Conservation (phyloP, 2,113 vertebrate species). For the Harpagus bidentatus region DNA sequence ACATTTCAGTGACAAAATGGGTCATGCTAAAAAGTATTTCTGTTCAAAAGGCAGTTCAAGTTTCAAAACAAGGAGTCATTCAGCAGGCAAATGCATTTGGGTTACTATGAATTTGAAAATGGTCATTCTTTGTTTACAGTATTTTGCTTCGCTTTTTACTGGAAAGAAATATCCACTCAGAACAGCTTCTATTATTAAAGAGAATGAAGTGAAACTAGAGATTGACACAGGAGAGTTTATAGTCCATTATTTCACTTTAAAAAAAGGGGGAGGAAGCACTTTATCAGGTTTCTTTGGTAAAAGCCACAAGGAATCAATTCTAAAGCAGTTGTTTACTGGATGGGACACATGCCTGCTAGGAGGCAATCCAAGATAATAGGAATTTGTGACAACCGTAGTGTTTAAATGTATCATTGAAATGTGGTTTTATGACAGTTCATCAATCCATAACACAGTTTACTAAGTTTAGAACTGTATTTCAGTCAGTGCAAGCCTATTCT, state of each 20-base stretch:
- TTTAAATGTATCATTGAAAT: neutral
- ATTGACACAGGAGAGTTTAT: neutral
- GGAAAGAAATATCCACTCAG: neutral
- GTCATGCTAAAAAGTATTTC: neutral
- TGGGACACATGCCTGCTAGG: neutral
- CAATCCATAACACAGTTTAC: neutral
- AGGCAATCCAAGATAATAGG: neutral
- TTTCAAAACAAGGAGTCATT: neutral
- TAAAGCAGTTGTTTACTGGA: neutral
- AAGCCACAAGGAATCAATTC: neutral
- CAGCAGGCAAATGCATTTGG: neutral
- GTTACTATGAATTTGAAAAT: neutral
- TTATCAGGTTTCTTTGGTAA: neutral
- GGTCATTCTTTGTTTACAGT: neutral
- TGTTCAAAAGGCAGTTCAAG: neutral
- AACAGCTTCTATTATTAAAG: neutral
- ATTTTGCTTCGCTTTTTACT: neutral
- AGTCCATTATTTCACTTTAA: neutral
- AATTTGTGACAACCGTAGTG: neutral
- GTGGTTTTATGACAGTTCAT: neutral
- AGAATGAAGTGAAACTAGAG: neutral
- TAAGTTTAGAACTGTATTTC: neutral
- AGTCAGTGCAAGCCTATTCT: neutral
- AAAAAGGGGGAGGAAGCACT: neutral
- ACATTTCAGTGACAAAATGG: neutral